Percentiles rank a stretch among this genome's conserved stretches.
These are phyloP conservation scores for Drosophila atripex DNA, from an alignment of 2,888 invertebrate genomes.

Conservation along the genomic window DNA sequence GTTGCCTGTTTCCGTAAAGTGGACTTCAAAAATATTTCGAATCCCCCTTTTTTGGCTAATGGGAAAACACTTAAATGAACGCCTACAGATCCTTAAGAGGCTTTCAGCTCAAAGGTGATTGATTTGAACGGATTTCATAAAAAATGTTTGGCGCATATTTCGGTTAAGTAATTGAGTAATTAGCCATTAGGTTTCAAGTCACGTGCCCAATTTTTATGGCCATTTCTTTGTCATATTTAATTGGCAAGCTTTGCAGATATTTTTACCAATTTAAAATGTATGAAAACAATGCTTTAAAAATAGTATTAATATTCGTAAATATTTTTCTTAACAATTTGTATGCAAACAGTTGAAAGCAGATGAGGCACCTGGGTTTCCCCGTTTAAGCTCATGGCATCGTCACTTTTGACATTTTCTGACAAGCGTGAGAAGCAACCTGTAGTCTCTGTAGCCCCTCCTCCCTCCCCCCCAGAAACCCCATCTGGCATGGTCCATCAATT, in stretches of 20 bases:
- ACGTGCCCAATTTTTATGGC: neutral
- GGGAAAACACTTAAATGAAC: slow-evolving; percentile 36
- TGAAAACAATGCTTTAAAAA: neutral
- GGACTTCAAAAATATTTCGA: too few relatives aligned
- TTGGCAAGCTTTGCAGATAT: neutral
- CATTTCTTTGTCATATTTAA: neutral
- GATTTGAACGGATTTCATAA: slow-evolving; percentile 39
- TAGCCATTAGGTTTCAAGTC: slow-evolving; percentile 6
- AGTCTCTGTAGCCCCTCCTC: slow-evolving; percentile 8
- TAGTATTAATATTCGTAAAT: neutral
- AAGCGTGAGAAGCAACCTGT: slow-evolving; percentile 71
- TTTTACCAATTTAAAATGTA: neutral
- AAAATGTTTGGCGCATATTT: slow-evolving; percentile 6
- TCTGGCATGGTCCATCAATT: slow-evolving; percentile 65
- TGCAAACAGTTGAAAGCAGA: slow-evolving; percentile 8
- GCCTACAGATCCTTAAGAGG: slow-evolving; percentile 43
- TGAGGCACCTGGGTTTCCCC: slow-evolving; percentile 24
- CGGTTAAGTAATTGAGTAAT: slow-evolving; percentile 17
- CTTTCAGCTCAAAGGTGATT: slow-evolving; percentile 21
- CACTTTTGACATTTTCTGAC: slow-evolving; percentile 79
- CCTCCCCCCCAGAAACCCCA: slow-evolving; percentile 14
- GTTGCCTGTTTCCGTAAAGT: slow-evolving; percentile 27
- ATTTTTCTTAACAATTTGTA: neutral
- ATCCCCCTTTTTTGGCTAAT: slow-evolving; percentile 23
- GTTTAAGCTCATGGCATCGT: slow-evolving; percentile 54